Percentiles rank a stretch among this genome's conserved stretches.
phyloP scores from a whole-genome alignment of 2,113 vertebrate genomes.

The Phalacrocorax aristotelis region DNA sequence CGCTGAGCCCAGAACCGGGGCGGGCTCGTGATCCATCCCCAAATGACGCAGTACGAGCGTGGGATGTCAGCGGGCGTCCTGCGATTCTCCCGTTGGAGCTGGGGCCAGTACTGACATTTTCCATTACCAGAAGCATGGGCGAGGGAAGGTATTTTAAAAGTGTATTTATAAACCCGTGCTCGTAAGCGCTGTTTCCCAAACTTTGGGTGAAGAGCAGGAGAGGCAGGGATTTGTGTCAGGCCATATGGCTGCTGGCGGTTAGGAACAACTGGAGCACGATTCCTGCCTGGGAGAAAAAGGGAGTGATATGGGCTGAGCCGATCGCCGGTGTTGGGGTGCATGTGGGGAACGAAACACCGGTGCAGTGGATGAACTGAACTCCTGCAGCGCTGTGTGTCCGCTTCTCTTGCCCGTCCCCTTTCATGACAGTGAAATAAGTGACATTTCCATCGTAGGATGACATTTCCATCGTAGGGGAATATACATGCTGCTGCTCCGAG shows the following conservation, averaged over 20 bases:
- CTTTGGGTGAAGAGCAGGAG: neutral
- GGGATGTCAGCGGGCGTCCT: neutral
- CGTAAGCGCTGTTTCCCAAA: neutral
- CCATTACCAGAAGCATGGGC: neutral
- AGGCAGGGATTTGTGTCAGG: neutral
- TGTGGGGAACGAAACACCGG: neutral
- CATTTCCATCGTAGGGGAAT: neutral
- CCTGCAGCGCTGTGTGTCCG: fast-evolving
- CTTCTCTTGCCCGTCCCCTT: neutral
- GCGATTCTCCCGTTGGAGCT: neutral
- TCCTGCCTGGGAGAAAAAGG: neutral
- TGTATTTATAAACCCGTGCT: neutral
- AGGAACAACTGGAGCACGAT: neutral
- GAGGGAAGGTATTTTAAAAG: neutral
- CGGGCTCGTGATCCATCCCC: neutral
- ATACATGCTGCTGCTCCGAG: neutral
- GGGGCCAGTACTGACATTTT: neutral
- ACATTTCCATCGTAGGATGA: neutral
- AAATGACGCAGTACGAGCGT: fast-evolving
- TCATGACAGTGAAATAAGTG: neutral
- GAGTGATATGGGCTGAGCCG: neutral
- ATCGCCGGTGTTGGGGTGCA: fast-evolving
- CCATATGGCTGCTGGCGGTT: neutral
- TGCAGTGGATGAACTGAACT: neutral
- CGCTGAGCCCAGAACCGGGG: neutral